Evolutionary conservation across 2,113 vertebrate genomes (phyloP), one percentile per base, ranked within the genome.

Genomic region (Rhegmatorhina hoffmannsi): DNA sequence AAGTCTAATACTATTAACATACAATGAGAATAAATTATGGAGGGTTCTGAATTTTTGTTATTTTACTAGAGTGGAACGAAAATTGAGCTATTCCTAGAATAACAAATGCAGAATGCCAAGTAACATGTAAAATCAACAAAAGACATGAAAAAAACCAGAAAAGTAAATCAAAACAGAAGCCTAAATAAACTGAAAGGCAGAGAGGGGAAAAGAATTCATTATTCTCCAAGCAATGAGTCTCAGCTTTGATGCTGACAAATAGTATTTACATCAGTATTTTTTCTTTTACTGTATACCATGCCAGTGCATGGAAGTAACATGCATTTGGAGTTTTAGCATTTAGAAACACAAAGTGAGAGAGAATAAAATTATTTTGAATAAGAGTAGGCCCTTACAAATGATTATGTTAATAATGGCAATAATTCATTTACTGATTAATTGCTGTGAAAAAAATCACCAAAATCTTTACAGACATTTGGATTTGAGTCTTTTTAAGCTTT

Each of bases 161-260:
- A 82, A 47, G 3, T 23, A 5, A 84, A 44, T 43, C 5, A 78
- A 34, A 55, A 77, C 3, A 33, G 9, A 80, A 58, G 6, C 25
- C 5, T 0, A 1, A 84, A 87, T 23, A 70, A 40, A 19, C 31
- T 18, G 0, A 1, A 79, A 59, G 6, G 9, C 2, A 17, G 23
- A 18, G 15, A 4, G 1, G 1, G 4, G 4, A 3, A 11, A 38
- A 11, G 17, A 5, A 18, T 14, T n/a, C 6, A 2, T 58, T 75
- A 34, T 60, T 70, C 21, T 74, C 14, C 33, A 59, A 89, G 9
- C 3, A 84, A 31, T 15, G 16, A 28, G 1, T 84, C 56, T 84
- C 29, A 26, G 13, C 7, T 87, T 72, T 60, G 16, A 43, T 87
- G 53, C 21, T 84, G 38, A 33, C n/a, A 50, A 84, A 44, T 16